Percentiles rank a stretch among this genome's conserved stretches.
phyloP scores from a whole-genome alignment of 2,888 invertebrate genomes.

The Tetragonisca angustula region DNA sequence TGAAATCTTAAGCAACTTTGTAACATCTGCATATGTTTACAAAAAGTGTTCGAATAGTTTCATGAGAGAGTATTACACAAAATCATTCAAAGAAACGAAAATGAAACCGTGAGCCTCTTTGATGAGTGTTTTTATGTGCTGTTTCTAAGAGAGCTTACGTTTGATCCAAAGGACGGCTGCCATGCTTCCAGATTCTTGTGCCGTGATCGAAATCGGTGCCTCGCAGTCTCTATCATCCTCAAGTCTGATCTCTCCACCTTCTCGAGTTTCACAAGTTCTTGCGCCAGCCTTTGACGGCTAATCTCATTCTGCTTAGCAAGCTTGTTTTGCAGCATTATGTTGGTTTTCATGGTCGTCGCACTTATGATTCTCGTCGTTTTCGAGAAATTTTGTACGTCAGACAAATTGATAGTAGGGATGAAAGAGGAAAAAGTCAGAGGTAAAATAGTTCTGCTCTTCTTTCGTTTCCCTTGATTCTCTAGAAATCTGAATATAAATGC shows the following conservation, averaged over 20 bases:
- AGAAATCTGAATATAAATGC: conserved; percentile 33
- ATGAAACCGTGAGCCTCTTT: not conserved
- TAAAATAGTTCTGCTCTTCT: conserved; percentile 36
- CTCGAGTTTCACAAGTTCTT: conserved; percentile 68
- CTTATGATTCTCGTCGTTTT: conserved; percentile 1
- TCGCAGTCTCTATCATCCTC: conserved; percentile 69
- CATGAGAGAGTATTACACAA: not conserved
- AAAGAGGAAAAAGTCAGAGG: conserved; percentile 37
- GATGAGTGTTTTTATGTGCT: not conserved
- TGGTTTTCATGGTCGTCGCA: conserved; percentile 55
- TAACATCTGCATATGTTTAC: too few relatives aligned
- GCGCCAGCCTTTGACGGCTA: conserved; percentile 60
- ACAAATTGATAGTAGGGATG: not conserved
- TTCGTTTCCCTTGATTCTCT: conserved; percentile 28
- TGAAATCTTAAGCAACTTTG: too few relatives aligned
- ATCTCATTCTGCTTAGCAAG: conserved; percentile 67
- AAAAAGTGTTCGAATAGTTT: not conserved
- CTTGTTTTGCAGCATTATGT: conserved; percentile 54
- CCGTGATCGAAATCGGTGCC: conserved; percentile 68
- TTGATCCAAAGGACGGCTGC: conserved; percentile 23
- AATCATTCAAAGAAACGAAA: not conserved
- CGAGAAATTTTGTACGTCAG: conserved; percentile 19
- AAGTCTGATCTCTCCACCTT: conserved; percentile 66
- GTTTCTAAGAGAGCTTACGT: conserved; percentile 37
- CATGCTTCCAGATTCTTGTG: conserved; percentile 59